Evolutionary conservation across 2,888 invertebrate species (phyloP).

Genomic region (Thelaira solivaga): DNA sequence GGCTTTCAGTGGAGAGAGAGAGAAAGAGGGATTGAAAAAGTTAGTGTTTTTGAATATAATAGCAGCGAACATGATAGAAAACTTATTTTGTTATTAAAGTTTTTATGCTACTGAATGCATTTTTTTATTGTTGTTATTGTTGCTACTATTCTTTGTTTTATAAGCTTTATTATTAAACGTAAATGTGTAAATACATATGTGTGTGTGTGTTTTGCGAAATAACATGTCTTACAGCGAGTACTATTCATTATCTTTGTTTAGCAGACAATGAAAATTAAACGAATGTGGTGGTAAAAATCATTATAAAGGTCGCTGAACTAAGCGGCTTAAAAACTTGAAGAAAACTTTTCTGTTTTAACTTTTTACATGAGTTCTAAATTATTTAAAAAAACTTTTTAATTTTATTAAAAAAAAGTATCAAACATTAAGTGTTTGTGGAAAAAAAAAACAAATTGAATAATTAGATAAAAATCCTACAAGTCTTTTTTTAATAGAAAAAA

Average conservation of each 20-base stretch:
- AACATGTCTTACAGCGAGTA: not conserved
- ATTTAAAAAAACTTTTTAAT: slow-evolving; percentile 11
- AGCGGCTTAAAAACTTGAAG: slow-evolving; percentile 39
- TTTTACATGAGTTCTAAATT: slow-evolving; percentile 27
- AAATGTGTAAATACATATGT: too few species aligned
- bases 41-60: too few species aligned
- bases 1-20: too few species aligned
- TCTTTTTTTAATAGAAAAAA: slow-evolving; percentile 14
- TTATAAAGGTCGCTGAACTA: slow-evolving; percentile 55
- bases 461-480: slow-evolving; percentile 31
- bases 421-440: not conserved
- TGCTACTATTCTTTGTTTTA: too few species aligned
- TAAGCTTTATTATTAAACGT: too few species aligned
- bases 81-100: too few species aligned
- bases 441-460: slow-evolving; percentile 25
- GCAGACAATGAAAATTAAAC: slow-evolving; percentile 36
- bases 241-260: slow-evolving; percentile 48
- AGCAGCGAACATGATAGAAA: too few species aligned
- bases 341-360: slow-evolving; percentile 44
- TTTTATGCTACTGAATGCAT: too few species aligned
- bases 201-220: not conserved
- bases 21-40: too few species aligned
- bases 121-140: too few species aligned
- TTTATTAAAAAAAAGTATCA: not conserved
- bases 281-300: slow-evolving; percentile 1